phyloP scores from a whole-genome alignment of 2,888 invertebrate genomes.

The Eugnorisma glareosa region DNA sequence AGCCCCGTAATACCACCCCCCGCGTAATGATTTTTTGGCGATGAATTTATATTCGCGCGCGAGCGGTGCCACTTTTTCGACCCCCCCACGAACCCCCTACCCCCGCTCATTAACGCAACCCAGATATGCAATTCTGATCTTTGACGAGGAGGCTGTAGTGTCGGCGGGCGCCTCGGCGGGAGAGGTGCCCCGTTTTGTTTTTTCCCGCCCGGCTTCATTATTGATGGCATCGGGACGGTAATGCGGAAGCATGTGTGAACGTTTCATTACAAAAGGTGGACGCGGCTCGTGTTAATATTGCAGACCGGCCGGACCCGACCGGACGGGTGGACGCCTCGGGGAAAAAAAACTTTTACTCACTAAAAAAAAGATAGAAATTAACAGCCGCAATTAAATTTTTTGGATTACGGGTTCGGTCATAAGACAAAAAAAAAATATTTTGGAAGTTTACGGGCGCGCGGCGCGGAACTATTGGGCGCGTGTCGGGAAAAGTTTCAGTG shows the following conservation, averaged over 20 bases:
- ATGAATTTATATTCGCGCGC: slow-evolving; percentile 94
- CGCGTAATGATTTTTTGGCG: slow-evolving; percentile 97
- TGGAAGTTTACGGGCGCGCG: slow-evolving; percentile 72
- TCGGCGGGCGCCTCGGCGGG: slow-evolving; percentile 90
- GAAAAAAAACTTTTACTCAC: slow-evolving; percentile 79
- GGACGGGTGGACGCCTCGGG: slow-evolving; percentile 88
- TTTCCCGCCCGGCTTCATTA: slow-evolving; percentile 91
- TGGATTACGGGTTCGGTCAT: slow-evolving; percentile 70
- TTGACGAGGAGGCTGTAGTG: slow-evolving; percentile 91
- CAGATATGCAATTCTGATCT: slow-evolving; percentile 93
- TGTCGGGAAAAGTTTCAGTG: slow-evolving; percentile 79
- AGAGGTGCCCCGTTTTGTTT: slow-evolving; percentile 90
- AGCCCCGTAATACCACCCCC: slow-evolving; percentile 93
- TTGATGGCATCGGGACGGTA: slow-evolving; percentile 91
- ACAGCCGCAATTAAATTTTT: slow-evolving; percentile 73
- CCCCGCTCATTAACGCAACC: slow-evolving; percentile 92
- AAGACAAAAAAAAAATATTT: slow-evolving; percentile 30
- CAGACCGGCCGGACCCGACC: slow-evolving; percentile 89
- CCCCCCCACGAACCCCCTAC: slow-evolving; percentile 84
- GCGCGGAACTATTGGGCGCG: slow-evolving; percentile 80
- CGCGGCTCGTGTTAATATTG: slow-evolving; percentile 90
- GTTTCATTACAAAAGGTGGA: slow-evolving; percentile 91
- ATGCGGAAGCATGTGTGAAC: slow-evolving; percentile 91
- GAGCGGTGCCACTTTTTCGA: slow-evolving; percentile 91
- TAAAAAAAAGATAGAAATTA: slow-evolving; percentile 76